Conservation (phyloP, 2,888 invertebrate species). For the Melipona bicolor region DNA sequence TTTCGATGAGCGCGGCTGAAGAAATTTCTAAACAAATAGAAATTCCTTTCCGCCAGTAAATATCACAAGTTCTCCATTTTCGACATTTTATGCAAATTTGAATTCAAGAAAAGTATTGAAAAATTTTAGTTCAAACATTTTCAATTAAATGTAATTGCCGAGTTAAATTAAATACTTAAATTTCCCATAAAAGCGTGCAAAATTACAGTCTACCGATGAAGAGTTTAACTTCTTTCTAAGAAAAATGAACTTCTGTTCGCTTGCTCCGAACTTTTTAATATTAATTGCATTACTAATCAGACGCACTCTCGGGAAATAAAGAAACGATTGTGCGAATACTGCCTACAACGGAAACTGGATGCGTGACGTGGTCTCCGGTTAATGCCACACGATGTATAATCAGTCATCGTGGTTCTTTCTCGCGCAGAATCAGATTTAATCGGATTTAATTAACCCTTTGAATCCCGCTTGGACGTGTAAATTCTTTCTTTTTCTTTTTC, state of each 20-base stretch:
- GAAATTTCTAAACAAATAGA: no score
- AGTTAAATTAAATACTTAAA: no score
- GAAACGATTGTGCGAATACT: background rate
- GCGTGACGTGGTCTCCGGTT: conserved; percentile 4
- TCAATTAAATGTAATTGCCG: no score
- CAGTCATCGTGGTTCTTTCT: conserved; percentile 9
- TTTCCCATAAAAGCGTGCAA: no score
- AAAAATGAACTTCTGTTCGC: background rate
- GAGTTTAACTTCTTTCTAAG: no score
- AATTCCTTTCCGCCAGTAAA: no score
- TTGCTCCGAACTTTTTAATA: background rate
- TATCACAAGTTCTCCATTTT: no score
- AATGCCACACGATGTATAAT: conserved; percentile 10
- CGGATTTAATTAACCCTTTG: conserved; percentile 39
- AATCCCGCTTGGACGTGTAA: background rate
- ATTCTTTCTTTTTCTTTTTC: background rate
- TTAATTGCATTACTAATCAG: background rate
- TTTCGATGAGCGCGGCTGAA: no score
- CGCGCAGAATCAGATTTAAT: conserved; percentile 33
- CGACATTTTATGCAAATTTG: no score
- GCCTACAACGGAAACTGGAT: background rate
- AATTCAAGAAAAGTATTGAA: no score
- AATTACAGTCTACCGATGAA: no score
- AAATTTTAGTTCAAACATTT: no score
- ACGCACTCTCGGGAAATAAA: background rate